Conservation (phyloP, 2,113 vertebrate genomes). For the Tinamus guttatus region DNA sequence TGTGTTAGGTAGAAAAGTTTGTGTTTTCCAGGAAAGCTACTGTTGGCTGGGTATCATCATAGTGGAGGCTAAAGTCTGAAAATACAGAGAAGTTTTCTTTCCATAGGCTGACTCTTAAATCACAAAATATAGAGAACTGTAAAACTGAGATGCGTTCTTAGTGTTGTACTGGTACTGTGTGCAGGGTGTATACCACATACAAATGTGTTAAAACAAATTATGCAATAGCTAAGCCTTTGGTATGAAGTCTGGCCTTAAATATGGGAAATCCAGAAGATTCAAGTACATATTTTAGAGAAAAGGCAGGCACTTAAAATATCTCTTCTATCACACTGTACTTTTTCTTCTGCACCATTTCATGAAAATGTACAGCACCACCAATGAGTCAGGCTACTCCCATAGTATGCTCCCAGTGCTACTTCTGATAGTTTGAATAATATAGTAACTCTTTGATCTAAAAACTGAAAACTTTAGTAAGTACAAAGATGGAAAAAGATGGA, state of each 20-base stretch:
- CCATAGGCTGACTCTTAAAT: neutral
- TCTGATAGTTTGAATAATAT: neutral
- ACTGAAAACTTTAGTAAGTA: neutral
- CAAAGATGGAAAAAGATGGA: neutral
- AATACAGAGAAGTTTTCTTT: neutral
- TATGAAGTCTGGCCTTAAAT: neutral
- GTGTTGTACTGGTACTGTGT: neutral
- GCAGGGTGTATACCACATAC: rapidly evolving
- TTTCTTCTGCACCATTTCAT: neutral
- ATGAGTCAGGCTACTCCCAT: neutral
- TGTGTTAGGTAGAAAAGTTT: neutral
- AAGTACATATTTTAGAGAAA: neutral
- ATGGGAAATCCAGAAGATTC: neutral
- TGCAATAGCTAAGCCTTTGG: neutral
- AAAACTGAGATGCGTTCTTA: neutral
- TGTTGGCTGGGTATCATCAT: neutral
- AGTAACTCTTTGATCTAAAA: neutral
- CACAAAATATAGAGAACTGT: neutral
- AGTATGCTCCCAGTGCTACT: neutral
- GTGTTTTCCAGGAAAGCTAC: neutral
- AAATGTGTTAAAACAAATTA: neutral
- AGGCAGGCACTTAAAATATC: neutral
- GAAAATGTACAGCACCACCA: neutral
- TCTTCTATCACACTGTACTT: neutral
- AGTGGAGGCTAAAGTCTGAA: neutral